Conservation (phyloP, 2,797 vertebrate species). For the Lates japonicus region DNA sequence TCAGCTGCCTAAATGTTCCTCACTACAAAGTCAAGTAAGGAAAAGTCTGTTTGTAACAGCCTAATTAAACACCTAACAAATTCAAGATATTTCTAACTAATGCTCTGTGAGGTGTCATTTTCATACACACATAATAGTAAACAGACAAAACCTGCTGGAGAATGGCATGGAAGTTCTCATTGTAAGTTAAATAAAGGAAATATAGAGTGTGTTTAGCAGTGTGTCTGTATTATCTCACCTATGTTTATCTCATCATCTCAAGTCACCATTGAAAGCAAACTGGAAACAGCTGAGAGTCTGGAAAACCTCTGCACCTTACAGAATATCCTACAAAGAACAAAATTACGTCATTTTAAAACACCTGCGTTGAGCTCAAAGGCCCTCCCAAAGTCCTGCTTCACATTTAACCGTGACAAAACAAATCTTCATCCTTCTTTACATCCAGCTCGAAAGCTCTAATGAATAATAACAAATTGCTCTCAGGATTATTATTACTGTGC, state of each 20-base stretch:
- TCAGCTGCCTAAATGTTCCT: not conserved
- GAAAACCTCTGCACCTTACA: conserved; percentile 96
- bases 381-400: too few species aligned
- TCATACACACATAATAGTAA: not conserved
- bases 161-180: not conserved
- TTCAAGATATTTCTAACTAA: not conserved
- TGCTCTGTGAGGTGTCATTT: not conserved
- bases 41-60: conserved; percentile 5
- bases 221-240: conserved; percentile 82
- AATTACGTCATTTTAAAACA: not conserved
- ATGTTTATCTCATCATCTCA: conserved; percentile 99
- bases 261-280: conserved; percentile 96
- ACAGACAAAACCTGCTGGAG: not conserved
- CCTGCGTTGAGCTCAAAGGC: not conserved
- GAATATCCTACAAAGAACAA: conserved; percentile 90
- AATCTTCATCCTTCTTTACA: not conserved
- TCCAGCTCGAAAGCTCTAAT: not conserved
- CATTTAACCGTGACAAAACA: not conserved
- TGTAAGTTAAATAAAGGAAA: not conserved
- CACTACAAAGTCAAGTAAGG: not conserved
- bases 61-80: not conserved
- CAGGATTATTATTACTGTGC: not conserved
- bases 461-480: not conserved
- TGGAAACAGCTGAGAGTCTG: conserved; percentile 94
- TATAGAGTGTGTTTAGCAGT: not conserved